Percentiles rank a stretch among this genome's conserved stretches.
These are phyloP conservation scores for Falcaria lacertinaria DNA, from an alignment of 2,888 invertebrate genomes.

Conservation along the genomic window DNA sequence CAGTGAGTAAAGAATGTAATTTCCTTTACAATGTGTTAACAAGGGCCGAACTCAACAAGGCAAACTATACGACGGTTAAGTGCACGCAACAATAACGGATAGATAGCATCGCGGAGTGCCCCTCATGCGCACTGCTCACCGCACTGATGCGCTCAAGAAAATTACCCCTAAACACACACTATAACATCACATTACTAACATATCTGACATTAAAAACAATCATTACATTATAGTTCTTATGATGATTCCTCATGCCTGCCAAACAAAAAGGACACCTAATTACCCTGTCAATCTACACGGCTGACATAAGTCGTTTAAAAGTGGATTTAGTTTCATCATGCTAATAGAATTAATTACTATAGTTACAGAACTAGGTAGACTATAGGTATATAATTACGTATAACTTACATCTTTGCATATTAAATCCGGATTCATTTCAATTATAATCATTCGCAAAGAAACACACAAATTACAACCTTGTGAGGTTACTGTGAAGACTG, in stretches of 20 bases:
- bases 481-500: no score
- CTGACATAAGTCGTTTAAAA: not conserved
- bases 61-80: constrained; percentile 68
- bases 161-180: constrained; percentile 1
- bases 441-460: no score
- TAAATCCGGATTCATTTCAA: no score
- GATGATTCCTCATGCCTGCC: not conserved
- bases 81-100: constrained; percentile 71
- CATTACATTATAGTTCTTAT: not conserved
- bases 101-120: constrained; percentile 70
- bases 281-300: not conserved
- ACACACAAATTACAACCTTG: no score
- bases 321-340: not conserved
- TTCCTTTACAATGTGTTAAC: constrained; percentile 78
- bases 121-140: constrained; percentile 32
- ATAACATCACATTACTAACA: not conserved
- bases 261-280: not conserved
- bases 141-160: constrained; percentile 13
- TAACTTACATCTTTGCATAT: no score
- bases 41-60: constrained; percentile 60
- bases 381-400: no score
- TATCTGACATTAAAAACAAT: not conserved
- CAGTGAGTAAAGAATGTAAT: constrained; percentile 72
- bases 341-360: no score
- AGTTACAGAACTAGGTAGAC: no score